Evolutionary conservation across 2,888 invertebrate genomes (phyloP).

Genomic region (Pollenia labialis): DNA sequence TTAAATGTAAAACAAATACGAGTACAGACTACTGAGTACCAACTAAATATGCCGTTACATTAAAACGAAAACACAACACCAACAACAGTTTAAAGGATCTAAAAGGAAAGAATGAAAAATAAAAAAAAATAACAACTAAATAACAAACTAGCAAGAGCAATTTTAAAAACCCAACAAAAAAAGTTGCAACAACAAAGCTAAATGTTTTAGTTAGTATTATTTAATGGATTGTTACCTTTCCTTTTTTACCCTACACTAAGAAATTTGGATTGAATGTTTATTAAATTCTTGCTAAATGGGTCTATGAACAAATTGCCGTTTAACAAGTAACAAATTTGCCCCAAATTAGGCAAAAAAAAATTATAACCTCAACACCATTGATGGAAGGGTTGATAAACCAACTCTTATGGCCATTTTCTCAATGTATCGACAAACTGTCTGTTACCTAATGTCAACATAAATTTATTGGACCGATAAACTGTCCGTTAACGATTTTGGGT

Average conservation of each 20-base stretch:
- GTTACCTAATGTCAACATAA: too few species aligned
- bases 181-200: conserved; percentile 10
- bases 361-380: not conserved
- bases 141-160: conserved; percentile 27
- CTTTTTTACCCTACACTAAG: not conserved
- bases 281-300: not conserved
- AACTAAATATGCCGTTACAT: conserved; percentile 33
- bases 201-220: conserved; percentile 3
- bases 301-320: too few species aligned
- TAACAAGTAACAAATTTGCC: too few species aligned
- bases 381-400: too few species aligned
- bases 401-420: too few species aligned
- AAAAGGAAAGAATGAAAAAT: not conserved
- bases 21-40: conserved; percentile 38
- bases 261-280: not conserved
- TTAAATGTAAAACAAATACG: conserved; percentile 66
- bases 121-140: conserved; percentile 13
- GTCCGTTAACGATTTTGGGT: too few species aligned
- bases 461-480: too few species aligned
- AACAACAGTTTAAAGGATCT: conserved; percentile 8
- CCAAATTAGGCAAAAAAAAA: not conserved
- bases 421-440: too few species aligned
- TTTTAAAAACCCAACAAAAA: not conserved
- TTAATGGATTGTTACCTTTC: not conserved
- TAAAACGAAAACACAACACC: conserved; percentile 13